phyloP scores from a whole-genome alignment of 1,140 invertebrate genomes.

The Halotydeus destructor region DNA sequence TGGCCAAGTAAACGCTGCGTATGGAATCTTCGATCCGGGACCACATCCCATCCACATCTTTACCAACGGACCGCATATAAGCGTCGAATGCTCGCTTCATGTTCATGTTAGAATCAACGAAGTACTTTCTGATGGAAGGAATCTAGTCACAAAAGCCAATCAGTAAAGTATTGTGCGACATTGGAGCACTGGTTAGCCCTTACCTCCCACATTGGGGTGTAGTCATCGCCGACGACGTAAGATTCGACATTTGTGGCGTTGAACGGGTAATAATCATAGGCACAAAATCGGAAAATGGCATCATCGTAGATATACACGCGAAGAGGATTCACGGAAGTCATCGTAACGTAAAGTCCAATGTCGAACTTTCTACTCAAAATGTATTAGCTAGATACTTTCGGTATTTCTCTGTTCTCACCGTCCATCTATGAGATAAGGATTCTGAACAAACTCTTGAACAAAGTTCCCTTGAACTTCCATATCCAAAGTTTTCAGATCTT shows the following conservation, averaged over 20 bases:
- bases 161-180: slow-evolving; percentile 9
- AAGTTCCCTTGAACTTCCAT: slow-evolving; percentile 52
- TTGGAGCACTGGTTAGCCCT: slow-evolving; percentile 6
- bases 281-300: slow-evolving; percentile 73
- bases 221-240: slow-evolving; percentile 86
- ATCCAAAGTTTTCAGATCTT: slow-evolving; percentile 44
- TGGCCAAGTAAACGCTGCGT: slow-evolving; percentile 42
- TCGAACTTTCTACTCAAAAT: slow-evolving; percentile 64
- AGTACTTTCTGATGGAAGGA: slow-evolving; percentile 54
- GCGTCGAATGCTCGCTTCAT: slow-evolving; percentile 73
- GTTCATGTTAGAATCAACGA: slow-evolving; percentile 47
- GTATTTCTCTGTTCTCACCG: slow-evolving; percentile 19
- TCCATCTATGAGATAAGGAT: slow-evolving; percentile 38
- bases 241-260: slow-evolving; percentile 55
- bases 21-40: slow-evolving; percentile 55
- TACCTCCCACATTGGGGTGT: slow-evolving; percentile 75
- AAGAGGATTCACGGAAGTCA: slow-evolving; percentile 75
- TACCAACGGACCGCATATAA: slow-evolving; percentile 41
- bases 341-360: slow-evolving; percentile 77
- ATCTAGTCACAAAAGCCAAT: slow-evolving; percentile 27
- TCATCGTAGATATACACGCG: slow-evolving; percentile 75
- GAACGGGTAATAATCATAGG: slow-evolving; percentile 78
- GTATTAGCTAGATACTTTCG: neutral
- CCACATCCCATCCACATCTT: slow-evolving; percentile 56
- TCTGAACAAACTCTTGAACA: slow-evolving; percentile 64